Conservation (phyloP, 2,113 vertebrate species). For the Sinocyclocheilus grahami region DNA sequence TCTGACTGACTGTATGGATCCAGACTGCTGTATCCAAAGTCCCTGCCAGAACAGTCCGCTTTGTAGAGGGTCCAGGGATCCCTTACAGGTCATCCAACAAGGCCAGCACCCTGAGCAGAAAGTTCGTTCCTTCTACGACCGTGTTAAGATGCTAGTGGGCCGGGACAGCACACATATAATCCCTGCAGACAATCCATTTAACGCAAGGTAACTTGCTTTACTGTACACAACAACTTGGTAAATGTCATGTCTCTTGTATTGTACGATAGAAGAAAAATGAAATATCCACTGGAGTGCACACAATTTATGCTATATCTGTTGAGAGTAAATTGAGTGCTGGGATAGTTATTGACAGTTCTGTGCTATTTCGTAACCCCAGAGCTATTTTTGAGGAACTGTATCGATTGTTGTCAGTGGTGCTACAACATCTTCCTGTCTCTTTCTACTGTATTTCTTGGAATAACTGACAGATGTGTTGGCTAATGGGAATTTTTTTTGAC, state of each 20-base stretch:
- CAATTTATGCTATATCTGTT: constrained; percentile 10
- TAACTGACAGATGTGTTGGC: not conserved
- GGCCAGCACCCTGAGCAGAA: constrained; percentile 79
- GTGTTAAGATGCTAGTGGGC: constrained; percentile 94
- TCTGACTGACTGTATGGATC: constrained; percentile 96
- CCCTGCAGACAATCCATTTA: constrained; percentile 95
- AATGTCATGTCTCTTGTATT: not conserved
- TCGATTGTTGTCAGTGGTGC: constrained; percentile 3
- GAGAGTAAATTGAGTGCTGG: not conserved
- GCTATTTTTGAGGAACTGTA: constrained; percentile 6
- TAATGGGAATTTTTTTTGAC: not conserved
- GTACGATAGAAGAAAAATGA: not conserved
- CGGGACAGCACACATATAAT: constrained; percentile 97
- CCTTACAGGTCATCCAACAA: constrained; percentile 93
- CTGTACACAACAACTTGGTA: not conserved
- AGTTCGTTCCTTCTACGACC: constrained; percentile 94
- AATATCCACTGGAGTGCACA: constrained; percentile 1
- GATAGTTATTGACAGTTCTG: constrained; percentile 10
- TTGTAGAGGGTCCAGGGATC: constrained; percentile 93
- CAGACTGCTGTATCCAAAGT: constrained; percentile 97
- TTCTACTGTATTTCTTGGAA: not conserved
- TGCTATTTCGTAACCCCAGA: not conserved
- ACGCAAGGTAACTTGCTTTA: constrained; percentile 81
- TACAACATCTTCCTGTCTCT: not conserved
- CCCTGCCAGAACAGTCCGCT: constrained; percentile 94